A percentile compares a stretch with the other conserved stretches of the same genome.
Evolutionary conservation across 2,888 invertebrate genomes (phyloP).

Genomic region (Pheosia tremula): DNA sequence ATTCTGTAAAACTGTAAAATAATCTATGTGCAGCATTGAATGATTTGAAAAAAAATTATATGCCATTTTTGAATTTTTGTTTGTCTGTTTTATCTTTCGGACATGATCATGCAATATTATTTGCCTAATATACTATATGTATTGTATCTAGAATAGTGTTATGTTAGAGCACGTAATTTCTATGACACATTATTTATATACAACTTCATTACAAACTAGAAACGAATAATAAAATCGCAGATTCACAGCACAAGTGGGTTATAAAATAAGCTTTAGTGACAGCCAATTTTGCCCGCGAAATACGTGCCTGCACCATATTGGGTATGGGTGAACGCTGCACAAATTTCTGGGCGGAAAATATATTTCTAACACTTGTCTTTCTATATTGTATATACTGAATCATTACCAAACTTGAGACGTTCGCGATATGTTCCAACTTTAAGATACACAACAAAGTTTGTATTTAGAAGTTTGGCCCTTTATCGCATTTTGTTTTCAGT

Average conservation of each 20-base stretch:
- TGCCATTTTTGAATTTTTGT: too few relatives aligned
- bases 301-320: constrained; percentile 4
- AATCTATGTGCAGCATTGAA: too few relatives aligned
- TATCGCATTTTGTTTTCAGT: not conserved
- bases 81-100: too few relatives aligned
- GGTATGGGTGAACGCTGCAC: not conserved
- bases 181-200: too few relatives aligned
- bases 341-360: constrained; percentile 1
- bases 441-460: constrained; percentile 3
- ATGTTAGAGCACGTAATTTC: too few relatives aligned
- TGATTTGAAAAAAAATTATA: too few relatives aligned
- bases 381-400: constrained; percentile 2
- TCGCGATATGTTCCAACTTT: constrained; percentile 4
- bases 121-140: too few relatives aligned
- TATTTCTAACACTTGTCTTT: constrained; percentile 3
- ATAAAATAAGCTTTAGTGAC: constrained; percentile 12
- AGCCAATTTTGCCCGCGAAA: constrained; percentile 2
- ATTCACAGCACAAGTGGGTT: constrained; percentile 1
- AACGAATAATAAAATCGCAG: not conserved
- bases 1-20: too few relatives aligned
- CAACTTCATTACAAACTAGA: too few relatives aligned
- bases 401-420: not conserved
- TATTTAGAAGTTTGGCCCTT: not conserved
- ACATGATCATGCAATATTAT: too few relatives aligned
- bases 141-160: too few relatives aligned